Conservation (phyloP, 1,140 invertebrate genomes). For the Atta cephalotes region DNA sequence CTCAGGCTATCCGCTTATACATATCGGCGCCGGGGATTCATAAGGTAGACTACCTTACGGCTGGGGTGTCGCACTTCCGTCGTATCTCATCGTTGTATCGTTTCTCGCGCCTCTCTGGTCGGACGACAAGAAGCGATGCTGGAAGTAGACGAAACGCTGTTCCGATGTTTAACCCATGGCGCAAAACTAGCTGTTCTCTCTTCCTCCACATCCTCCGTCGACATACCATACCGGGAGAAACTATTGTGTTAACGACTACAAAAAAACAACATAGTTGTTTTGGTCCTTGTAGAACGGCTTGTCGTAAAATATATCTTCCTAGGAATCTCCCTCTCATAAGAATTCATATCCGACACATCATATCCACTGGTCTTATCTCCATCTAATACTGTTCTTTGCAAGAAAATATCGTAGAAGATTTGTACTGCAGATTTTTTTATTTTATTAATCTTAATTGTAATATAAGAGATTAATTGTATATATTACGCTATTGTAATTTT, state of each 20-base stretch:
- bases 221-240: constrained; percentile 1
- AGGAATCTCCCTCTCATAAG: neutral
- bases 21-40: constrained; percentile 68
- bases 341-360: neutral
- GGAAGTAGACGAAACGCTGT: constrained; percentile 42
- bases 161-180: constrained; percentile 32
- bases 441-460: constrained; percentile 1
- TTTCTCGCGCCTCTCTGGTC: constrained; percentile 33
- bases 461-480: too few relatives aligned
- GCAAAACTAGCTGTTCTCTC: neutral
- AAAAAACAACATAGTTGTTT: neutral
- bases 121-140: constrained; percentile 16
- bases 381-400: neutral
- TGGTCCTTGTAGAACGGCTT: neutral
- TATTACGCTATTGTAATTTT: too few relatives aligned
- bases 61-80: constrained; percentile 67
- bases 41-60: constrained; percentile 73
- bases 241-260: constrained; percentile 37
- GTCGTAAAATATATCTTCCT: neutral
- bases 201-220: neutral
- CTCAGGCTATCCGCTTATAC: constrained; percentile 62
- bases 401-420: neutral
- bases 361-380: neutral
- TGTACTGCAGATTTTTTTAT: too few relatives aligned
- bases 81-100: constrained; percentile 72